These are phyloP conservation scores for Malthinus seriepunctatus DNA, from an alignment of 2,888 invertebrate genomes.

Conservation along the genomic window DNA sequence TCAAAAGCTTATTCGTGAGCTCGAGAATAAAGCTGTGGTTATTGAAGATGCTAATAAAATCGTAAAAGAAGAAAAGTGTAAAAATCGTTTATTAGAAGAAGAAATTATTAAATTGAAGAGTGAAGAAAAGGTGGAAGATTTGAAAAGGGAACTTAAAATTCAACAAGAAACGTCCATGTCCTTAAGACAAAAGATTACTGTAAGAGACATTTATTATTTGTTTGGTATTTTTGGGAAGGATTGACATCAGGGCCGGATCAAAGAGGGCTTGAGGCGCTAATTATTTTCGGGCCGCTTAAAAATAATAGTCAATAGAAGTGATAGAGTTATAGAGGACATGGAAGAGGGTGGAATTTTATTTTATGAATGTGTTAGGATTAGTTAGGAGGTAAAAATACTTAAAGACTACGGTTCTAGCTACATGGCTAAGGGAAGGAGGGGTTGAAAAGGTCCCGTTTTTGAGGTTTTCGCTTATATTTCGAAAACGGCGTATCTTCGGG, in stretches of 20 bases:
- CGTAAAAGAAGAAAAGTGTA: constrained; percentile 54
- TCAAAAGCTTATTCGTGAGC: constrained; percentile 54
- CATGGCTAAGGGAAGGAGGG: too few relatives aligned
- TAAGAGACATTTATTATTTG: constrained; percentile 26
- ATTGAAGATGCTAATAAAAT: constrained; percentile 58
- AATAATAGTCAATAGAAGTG: too few relatives aligned
- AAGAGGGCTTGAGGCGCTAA: constrained; percentile 27
- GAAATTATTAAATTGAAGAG: constrained; percentile 51
- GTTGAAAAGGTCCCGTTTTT: too few relatives aligned
- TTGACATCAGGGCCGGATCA: too few relatives aligned
- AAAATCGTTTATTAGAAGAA: constrained; percentile 54
- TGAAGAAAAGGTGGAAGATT: constrained; percentile 50
- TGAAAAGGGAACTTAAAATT: constrained; percentile 33
- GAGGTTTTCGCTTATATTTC: too few relatives aligned
- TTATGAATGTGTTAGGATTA: too few relatives aligned
- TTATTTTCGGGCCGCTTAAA: too few relatives aligned
- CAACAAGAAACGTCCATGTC: constrained; percentile 23
- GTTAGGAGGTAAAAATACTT: too few relatives aligned
- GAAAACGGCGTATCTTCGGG: too few relatives aligned
- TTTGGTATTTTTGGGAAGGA: not conserved
- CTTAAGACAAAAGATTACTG: constrained; percentile 33
- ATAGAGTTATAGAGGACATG: too few relatives aligned
- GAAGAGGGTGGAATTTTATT: too few relatives aligned
- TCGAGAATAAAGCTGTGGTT: constrained; percentile 55
- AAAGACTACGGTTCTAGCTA: too few relatives aligned